These are phyloP conservation scores for Motacilla alba DNA, from an alignment of 2,113 vertebrate species.

Conservation along the genomic window DNA sequence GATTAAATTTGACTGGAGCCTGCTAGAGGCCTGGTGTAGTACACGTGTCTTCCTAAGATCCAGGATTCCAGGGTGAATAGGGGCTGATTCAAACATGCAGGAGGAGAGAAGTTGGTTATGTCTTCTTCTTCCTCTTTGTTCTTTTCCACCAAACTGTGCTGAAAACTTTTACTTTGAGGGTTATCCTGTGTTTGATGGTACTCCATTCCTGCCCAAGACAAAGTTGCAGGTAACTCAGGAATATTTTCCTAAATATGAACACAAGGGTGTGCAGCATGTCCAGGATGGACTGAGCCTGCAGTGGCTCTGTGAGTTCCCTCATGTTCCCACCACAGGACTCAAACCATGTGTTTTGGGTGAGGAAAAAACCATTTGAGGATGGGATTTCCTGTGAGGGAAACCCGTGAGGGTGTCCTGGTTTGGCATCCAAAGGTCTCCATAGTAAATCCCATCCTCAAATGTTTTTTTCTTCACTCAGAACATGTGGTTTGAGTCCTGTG, in stretches of 20 bases:
- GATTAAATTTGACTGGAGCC: not conserved
- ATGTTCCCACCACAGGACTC: not conserved
- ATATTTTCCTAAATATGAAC: not conserved
- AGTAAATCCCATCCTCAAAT: not conserved
- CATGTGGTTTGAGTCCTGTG: not conserved
- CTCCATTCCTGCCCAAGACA: accelerated
- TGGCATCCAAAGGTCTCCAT: not conserved
- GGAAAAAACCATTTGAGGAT: accelerated
- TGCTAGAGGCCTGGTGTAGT: not conserved
- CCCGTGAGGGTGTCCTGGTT: not conserved
- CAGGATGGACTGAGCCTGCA: not conserved
- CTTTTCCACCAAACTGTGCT: not conserved
- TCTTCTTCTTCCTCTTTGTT: not conserved
- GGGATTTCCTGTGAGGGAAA: not conserved
- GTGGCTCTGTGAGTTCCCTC: not conserved
- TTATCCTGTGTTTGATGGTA: not conserved
- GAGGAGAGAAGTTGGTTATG: not conserved
- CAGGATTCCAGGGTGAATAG: not conserved
- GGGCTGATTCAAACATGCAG: not conserved
- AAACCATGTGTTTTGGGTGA: accelerated
- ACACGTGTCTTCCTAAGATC: not conserved
- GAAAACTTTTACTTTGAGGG: not conserved
- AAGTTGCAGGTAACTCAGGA: not conserved
- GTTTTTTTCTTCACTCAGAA: not conserved
- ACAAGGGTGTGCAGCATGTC: accelerated